Evolutionary conservation across 2,888 invertebrate genomes (phyloP).

Genomic region (Nemapogon koenigi): DNA sequence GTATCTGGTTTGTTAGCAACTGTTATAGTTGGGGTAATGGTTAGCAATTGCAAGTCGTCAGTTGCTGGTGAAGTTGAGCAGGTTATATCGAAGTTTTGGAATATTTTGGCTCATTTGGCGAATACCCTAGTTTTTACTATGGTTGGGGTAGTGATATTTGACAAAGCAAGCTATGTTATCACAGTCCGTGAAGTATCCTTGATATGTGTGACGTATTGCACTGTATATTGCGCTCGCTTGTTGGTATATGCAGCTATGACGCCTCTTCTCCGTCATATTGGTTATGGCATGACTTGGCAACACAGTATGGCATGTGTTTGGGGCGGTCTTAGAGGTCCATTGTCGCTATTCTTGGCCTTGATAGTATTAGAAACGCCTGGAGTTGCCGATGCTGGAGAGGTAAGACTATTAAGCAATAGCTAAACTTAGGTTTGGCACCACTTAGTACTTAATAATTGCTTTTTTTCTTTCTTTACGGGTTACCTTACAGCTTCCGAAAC

Average conservation of each 20-base stretch:
- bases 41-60: slow-evolving; percentile 41
- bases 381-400: slow-evolving; percentile 37
- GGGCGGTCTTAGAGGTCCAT: slow-evolving; percentile 68
- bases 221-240: slow-evolving; percentile 48
- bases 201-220: slow-evolving; percentile 49
- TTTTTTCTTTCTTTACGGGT: too few relatives aligned
- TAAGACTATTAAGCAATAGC: slow-evolving; percentile 18
- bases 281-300: slow-evolving; percentile 66
- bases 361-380: slow-evolving; percentile 52
- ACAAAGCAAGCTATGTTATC: slow-evolving; percentile 49
- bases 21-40: slow-evolving; percentile 39
- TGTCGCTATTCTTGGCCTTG: slow-evolving; percentile 64
- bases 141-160: slow-evolving; percentile 66
- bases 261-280: slow-evolving; percentile 55
- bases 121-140: slow-evolving; percentile 68
- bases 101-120: slow-evolving; percentile 34
- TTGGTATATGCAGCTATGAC: slow-evolving; percentile 56
- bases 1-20: slow-evolving; percentile 46
- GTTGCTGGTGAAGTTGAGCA: slow-evolving; percentile 46
- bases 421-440: too few relatives aligned
- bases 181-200: slow-evolving; percentile 39
- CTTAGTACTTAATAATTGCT: too few relatives aligned
- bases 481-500: too few relatives aligned
- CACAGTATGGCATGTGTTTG: slow-evolving; percentile 65
- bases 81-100: slow-evolving; percentile 39